These are phyloP conservation scores for Bryconaethiops microstoma DNA, from an alignment of 2,797 vertebrate species.

Conservation along the genomic window DNA sequence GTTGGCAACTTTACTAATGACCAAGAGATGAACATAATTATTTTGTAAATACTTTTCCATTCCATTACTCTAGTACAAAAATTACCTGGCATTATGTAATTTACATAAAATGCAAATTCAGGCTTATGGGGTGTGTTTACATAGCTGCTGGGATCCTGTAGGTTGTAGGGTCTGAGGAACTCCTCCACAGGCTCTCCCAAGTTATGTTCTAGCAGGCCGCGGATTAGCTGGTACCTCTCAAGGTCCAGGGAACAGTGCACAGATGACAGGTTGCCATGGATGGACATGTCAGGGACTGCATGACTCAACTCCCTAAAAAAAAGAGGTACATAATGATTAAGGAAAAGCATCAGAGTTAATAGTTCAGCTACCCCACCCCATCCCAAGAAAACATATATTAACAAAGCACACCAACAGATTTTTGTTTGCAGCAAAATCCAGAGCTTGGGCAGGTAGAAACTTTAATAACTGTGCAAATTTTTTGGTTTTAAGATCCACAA, in stretches of 20 bases:
- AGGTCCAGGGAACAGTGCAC: conserved; percentile 93
- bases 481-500: neutral
- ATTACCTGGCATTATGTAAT: neutral
- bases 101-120: neutral
- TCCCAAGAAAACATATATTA: neutral
- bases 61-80: neutral
- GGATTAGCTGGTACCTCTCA: conserved; percentile 90
- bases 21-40: no score
- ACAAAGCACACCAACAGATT: no score
- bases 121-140: conserved; percentile 73
- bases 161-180: conserved; percentile 92
- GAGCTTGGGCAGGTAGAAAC: neutral
- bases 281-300: conserved; percentile 87
- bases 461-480: neutral
- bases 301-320: conserved; percentile 90
- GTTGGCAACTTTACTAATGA: neutral
- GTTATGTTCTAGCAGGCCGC: conserved; percentile 92
- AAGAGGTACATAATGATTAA: conserved; percentile 18
- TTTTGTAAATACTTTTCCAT: no score
- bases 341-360: neutral
- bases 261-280: conserved; percentile 91
- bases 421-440: no score
- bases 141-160: conserved; percentile 92
- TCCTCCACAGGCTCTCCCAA: conserved; percentile 93
- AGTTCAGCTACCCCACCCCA: neutral